A percentile compares a stretch with the other conserved stretches of the same genome.
phyloP scores from a whole-genome alignment of 2,888 invertebrate genomes.

The Rhaphigaster nebulosa region DNA sequence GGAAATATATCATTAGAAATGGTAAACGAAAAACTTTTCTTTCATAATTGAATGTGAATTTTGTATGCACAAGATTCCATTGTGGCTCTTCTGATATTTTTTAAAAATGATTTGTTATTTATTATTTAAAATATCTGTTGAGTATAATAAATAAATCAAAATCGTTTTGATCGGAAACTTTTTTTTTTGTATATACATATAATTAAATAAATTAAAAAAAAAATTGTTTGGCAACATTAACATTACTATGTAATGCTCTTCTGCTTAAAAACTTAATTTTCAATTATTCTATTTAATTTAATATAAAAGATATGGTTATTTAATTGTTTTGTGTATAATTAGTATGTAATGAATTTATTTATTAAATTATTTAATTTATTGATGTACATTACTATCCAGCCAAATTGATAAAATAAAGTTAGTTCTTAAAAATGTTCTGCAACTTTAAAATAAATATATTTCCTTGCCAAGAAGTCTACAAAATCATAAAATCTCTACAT shows the following conservation, averaged over 20 bases:
- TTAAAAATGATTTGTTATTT: no score
- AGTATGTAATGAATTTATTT: not conserved
- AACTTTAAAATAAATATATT: not conserved
- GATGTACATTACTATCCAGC: not conserved
- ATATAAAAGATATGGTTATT: not conserved
- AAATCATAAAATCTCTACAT: no score
- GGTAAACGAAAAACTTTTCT: not conserved
- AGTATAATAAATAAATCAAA: not conserved
- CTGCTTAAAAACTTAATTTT: not conserved
- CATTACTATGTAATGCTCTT: not conserved
- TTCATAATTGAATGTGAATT: not conserved
- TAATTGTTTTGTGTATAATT: not conserved
- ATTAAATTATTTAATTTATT: conserved; percentile 2
- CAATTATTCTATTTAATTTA: not conserved
- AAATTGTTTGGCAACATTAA: not conserved
- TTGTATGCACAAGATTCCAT: not conserved
- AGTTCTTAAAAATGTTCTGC: not conserved
- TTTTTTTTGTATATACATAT: not conserved
- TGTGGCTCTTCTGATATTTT: not conserved
- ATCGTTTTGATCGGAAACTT: not conserved
- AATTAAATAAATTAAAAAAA: not conserved
- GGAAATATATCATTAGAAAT: conserved; percentile 41
- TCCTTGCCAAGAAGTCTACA: not conserved
- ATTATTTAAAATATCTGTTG: not conserved
- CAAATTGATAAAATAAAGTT: not conserved